These are phyloP conservation scores for Eutolmus rufibarbis DNA, from an alignment of 2,888 invertebrate genomes.

Conservation along the genomic window DNA sequence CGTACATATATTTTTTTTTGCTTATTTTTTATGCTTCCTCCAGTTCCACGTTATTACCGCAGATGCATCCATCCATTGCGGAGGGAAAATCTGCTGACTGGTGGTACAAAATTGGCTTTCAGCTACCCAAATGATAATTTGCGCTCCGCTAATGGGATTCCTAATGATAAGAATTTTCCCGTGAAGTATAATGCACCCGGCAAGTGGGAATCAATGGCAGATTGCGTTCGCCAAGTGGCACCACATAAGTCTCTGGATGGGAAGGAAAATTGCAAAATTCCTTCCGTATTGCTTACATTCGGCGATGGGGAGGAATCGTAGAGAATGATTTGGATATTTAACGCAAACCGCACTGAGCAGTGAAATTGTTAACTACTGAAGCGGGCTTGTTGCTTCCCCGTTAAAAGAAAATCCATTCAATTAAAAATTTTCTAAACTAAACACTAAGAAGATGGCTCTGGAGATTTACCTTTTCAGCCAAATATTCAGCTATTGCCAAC, in stretches of 20 bases:
- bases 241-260: background rate
- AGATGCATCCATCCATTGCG: conserved; percentile 34
- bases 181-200: background rate
- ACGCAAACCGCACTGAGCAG: background rate
- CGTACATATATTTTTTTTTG: background rate
- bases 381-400: background rate
- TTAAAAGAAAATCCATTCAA: no score
- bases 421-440: no score
- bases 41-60: background rate
- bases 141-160: conserved; percentile 18
- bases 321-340: background rate
- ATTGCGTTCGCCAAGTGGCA: background rate
- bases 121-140: conserved; percentile 29
- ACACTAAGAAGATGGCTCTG: no score
- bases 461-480: no score
- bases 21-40: background rate
- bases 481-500: no score
- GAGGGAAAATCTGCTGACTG: conserved; percentile 30
- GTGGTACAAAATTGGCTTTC: conserved; percentile 34
- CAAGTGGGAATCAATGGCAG: conserved; percentile 7
- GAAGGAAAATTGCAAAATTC: background rate
- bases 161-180: conserved; percentile 31
- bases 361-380: background rate
- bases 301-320: background rate
- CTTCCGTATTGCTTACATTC: background rate